A percentile compares a stretch with the other conserved stretches of the same genome.
These are phyloP conservation scores for crab-eating macaque (Macaca fascicularis) DNA, from an alignment of 2,113 vertebrate genomes.

Conservation along the genomic window DNA sequence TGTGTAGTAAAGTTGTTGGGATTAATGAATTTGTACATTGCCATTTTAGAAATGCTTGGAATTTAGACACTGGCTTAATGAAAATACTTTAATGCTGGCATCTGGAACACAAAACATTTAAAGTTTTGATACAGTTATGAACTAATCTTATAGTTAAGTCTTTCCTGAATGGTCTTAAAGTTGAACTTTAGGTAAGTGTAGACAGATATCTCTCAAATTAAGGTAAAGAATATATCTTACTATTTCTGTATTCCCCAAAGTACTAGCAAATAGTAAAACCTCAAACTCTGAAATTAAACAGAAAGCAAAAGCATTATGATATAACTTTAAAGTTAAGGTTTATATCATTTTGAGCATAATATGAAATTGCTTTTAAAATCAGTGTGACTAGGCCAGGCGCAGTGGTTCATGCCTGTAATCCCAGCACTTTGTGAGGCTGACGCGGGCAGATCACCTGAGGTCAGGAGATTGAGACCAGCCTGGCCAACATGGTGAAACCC, in stretches of 20 bases:
- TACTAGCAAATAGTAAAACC: not conserved
- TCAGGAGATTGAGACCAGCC: too few species aligned
- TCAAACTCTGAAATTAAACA: not conserved
- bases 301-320: not conserved
- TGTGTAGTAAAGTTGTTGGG: not conserved
- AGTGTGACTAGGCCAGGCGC: not conserved
- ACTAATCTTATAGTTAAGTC: not conserved
- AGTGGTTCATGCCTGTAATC: too few species aligned
- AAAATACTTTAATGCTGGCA: not conserved
- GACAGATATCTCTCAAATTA: not conserved
- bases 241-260: slow-evolving; percentile 7
- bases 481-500: too few species aligned
- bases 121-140: not conserved
- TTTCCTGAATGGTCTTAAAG: not conserved
- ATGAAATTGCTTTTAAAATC: slow-evolving; percentile 20
- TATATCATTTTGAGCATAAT: not conserved
- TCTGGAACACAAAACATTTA: not conserved
- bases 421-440: too few species aligned
- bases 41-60: slow-evolving; percentile 8
- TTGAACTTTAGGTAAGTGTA: not conserved
- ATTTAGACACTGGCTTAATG: not conserved
- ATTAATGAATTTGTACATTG: slow-evolving; percentile 16
- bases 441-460: too few species aligned
- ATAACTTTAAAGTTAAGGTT: slow-evolving; percentile 6
- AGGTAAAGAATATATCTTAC: not conserved